phyloP scores from a whole-genome alignment of 2,113 vertebrate genomes.

The Gnathonemus echidnorhynchus region DNA sequence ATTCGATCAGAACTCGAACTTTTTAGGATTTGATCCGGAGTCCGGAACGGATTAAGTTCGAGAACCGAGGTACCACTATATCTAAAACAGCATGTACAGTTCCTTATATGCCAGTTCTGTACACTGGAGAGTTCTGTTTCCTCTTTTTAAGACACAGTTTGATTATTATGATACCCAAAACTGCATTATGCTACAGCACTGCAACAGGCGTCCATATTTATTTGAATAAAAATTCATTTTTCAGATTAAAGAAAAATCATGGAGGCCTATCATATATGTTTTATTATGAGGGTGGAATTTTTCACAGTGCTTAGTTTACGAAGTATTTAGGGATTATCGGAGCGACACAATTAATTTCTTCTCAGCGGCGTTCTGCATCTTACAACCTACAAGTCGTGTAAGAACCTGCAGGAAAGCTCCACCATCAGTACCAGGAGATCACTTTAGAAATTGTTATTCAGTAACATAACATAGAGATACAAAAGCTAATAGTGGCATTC shows the following conservation, averaged over 20 bases:
- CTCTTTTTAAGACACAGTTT: not conserved
- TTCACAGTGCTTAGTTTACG: not conserved
- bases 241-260: not conserved
- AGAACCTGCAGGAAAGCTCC: not conserved
- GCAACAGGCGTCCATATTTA: not conserved
- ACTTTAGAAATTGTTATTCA: not conserved
- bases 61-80: no score
- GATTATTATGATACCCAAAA: not conserved
- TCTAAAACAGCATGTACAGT: not conserved
- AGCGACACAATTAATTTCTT: not conserved
- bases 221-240: not conserved
- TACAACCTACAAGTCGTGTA: not conserved
- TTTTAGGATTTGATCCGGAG: no score
- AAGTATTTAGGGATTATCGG: not conserved
- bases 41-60: no score
- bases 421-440: not conserved
- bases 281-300: not conserved
- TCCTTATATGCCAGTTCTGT: not conserved
- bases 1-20: no score
- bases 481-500: not conserved
- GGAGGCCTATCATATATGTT: not conserved
- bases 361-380: not conserved
- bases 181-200: not conserved
- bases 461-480: not conserved
- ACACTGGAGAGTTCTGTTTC: not conserved